These are phyloP conservation scores for Melanaphis sacchari DNA, from an alignment of 1,140 invertebrate genomes.

Conservation along the genomic window DNA sequence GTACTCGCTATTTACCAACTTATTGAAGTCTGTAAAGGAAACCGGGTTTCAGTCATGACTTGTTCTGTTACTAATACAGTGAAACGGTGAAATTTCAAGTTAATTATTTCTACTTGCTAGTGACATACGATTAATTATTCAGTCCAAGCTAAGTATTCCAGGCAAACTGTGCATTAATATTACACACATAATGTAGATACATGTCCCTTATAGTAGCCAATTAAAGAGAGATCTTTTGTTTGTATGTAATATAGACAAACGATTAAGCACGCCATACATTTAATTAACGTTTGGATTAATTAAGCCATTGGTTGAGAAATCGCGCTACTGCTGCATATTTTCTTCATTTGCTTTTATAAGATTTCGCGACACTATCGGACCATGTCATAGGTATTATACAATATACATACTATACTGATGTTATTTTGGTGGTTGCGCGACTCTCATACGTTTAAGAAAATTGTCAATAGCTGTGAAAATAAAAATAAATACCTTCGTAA, in stretches of 20 bases:
- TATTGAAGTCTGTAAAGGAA: background rate
- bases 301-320: background rate
- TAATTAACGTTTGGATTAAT: slow-evolving; percentile 5
- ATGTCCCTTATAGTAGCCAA: background rate
- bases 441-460: background rate
- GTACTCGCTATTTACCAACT: background rate
- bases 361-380: no score
- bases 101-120: slow-evolving; percentile 39
- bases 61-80: background rate
- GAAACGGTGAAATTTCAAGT: slow-evolving; percentile 20
- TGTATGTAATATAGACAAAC: background rate
- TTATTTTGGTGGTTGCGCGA: background rate
- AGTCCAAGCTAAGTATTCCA: background rate
- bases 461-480: background rate
- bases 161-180: background rate
- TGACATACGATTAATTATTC: slow-evolving; percentile 4
- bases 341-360: background rate
- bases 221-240: background rate
- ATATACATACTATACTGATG: no score
- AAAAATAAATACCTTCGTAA: background rate
- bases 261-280: background rate
- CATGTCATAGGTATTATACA: no score
- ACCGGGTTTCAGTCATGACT: background rate
- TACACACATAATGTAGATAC: slow-evolving; percentile 19
- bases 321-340: background rate